Conservation (phyloP, 2,888 invertebrate genomes). For the Cotesia congregata region DNA sequence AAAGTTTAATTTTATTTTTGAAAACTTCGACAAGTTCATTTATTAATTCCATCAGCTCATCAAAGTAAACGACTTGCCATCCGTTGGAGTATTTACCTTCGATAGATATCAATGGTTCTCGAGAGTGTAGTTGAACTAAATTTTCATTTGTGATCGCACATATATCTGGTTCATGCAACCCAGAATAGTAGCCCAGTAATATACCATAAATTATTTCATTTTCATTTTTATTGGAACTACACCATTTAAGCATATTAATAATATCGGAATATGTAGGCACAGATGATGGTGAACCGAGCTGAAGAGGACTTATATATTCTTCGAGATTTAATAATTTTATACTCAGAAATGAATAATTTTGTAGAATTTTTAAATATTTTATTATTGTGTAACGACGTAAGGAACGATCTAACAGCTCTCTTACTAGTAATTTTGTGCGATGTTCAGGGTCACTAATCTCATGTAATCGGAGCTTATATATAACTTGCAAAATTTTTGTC, state of each 20-base stretch:
- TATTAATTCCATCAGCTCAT: not conserved
- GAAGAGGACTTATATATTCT: not conserved
- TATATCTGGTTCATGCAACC: not conserved
- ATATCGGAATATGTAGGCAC: not conserved
- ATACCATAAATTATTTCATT: not conserved
- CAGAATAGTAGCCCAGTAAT: not conserved
- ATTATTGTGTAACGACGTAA: not conserved
- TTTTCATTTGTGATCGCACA: not conserved
- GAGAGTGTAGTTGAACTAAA: not conserved
- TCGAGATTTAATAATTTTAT: not conserved
- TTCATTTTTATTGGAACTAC: not conserved
- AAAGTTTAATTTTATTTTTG: not conserved
- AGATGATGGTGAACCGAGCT: not conserved
- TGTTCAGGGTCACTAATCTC: not conserved
- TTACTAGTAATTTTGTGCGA: not conserved
- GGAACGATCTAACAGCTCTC: not conserved
- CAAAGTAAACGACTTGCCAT: not conserved
- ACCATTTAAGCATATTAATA: not conserved
- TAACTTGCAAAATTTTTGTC: not conserved
- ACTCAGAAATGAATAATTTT: not conserved
- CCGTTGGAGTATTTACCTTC: not conserved
- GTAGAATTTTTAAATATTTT: not conserved
- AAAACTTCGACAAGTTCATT: not conserved
- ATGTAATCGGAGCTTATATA: not conserved
- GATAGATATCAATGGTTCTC: not conserved